These are phyloP conservation scores for Drosophila meridiana DNA, from an alignment of 2,888 invertebrate genomes.

Conservation along the genomic window DNA sequence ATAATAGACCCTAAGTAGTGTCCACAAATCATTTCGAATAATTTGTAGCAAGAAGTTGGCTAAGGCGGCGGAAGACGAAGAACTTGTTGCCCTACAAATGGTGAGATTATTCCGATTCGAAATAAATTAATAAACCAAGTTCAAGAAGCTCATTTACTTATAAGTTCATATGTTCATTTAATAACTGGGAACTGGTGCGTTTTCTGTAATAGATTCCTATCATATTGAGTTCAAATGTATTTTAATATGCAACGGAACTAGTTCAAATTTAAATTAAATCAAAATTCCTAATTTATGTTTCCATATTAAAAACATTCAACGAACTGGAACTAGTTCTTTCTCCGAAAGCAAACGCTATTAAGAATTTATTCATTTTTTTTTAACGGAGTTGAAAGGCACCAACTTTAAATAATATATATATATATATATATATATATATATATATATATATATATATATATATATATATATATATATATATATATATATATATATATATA, in stretches of 20 bases:
- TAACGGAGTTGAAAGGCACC: too few species aligned
- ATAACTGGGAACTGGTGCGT: background rate
- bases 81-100: constrained; percentile 5
- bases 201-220: too few species aligned
- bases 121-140: background rate
- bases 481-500: too few species aligned
- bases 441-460: too few species aligned
- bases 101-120: background rate
- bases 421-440: too few species aligned
- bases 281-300: too few species aligned
- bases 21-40: constrained; percentile 64
- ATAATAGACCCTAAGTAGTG: constrained; percentile 23
- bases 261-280: background rate
- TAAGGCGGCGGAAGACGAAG: constrained; percentile 43
- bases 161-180: background rate
- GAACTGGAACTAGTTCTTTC: background rate
- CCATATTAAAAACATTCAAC: background rate
- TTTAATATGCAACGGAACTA: background rate
- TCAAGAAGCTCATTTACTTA: background rate
- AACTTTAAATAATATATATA: too few species aligned
- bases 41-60: constrained; percentile 51
- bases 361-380: background rate
- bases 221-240: background rate
- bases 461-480: too few species aligned
- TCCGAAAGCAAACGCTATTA: too few species aligned